Base-by-base conservation (phyloP, 2,113 vertebrate genomes). In the Leptobrachium leishanense region DNA sequence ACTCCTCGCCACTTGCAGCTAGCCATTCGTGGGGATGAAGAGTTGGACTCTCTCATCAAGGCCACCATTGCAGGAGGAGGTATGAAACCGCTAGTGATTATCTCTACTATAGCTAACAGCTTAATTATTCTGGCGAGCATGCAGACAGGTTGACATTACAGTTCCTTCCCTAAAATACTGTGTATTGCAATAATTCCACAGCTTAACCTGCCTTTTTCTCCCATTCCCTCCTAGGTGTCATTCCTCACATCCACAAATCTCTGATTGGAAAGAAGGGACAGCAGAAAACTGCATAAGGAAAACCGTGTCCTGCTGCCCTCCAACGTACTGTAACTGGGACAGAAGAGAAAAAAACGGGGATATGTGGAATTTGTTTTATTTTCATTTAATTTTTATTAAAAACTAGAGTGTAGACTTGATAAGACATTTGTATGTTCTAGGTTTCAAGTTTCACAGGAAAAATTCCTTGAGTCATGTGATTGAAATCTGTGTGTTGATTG, bases 231-330 rank as follows among this genome's bases (percentile, higher is more conserved):
- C 69, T 64, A 99, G 97, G 97, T 88, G 97, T 99, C 82, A 99
- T 99, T 85, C 98, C 98, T 55, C 98, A 99, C 88, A 99, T 99
- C 92, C 98, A 99, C 90, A 99, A 99, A 91, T 99, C 98, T 85
- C 94, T 99, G 86, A 99, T 98, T 53, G 97, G 98, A 65, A 99
- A 99, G 94, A 99, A 99, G 90, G 98, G 97, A 68, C 97, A 99
- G 75, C 97, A 99, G 90, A 99, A 99, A 87, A 98, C 97, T 40
- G 97, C 93, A n/a, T 98, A 96, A 88, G 88, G 82, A 73, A 31
- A 73, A 43, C 53, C 72, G 46, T 74, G 59, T 46, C 83, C 81
- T 77, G 68, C 83, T 84, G 81, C 65, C 81, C 86, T 86, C 75
- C 86, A 82, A 88, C 80, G 87, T 90, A 86, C 90, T 92, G 86